These are phyloP conservation scores for Schizopygopsis pylzovi DNA, from an alignment of 2,797 vertebrate genomes.

Conservation along the genomic window DNA sequence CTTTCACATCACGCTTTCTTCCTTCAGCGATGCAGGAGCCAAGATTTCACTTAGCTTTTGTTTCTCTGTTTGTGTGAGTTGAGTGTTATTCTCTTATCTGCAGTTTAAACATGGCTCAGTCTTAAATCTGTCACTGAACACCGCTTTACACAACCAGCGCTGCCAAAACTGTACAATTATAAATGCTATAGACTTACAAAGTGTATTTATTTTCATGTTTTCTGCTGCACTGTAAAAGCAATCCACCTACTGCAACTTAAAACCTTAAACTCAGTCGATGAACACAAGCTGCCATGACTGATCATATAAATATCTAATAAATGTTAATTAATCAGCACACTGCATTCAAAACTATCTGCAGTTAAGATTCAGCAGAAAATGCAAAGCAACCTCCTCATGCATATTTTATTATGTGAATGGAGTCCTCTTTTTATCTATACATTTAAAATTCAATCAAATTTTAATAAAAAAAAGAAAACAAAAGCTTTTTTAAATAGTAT, in stretches of 20 bases:
- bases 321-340: not conserved
- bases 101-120: constrained; percentile 13
- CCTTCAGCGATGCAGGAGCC: not conserved
- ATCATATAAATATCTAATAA: too few relatives aligned
- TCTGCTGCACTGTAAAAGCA: not conserved
- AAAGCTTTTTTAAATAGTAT: not conserved
- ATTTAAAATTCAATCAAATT: too few relatives aligned
- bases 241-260: not conserved
- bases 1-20: not conserved
- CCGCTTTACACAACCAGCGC: too few relatives aligned
- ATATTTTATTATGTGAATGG: not conserved
- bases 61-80: not conserved
- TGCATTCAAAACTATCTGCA: too few relatives aligned
- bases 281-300: too few relatives aligned
- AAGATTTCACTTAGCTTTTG: constrained; percentile 23
- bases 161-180: not conserved
- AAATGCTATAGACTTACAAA: not conserved
- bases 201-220: not conserved
- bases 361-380: not conserved
- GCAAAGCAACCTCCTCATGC: not conserved
- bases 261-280: too few relatives aligned
- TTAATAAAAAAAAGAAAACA: too few relatives aligned
- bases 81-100: constrained; percentile 17
- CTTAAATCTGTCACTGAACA: constrained; percentile 25
- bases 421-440: not conserved